These are phyloP conservation scores for Ataeniobius toweri DNA, from an alignment of 2,797 vertebrate genomes.

Conservation along the genomic window DNA sequence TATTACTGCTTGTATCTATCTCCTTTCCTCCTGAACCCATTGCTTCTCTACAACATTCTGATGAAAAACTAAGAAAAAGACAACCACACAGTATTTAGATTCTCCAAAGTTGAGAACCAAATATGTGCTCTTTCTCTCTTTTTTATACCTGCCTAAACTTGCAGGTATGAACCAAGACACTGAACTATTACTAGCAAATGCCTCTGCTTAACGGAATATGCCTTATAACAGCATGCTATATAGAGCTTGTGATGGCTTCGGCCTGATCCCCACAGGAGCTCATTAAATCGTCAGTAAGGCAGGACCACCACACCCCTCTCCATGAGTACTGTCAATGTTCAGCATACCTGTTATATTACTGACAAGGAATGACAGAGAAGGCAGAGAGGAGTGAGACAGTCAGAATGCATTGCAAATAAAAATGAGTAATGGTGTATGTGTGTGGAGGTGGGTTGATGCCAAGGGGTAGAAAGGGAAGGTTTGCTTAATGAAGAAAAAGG, in stretches of 20 bases:
- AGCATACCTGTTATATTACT: conserved; percentile 37
- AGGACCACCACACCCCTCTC: conserved; percentile 65
- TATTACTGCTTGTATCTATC: not conserved
- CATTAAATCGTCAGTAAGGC: conserved; percentile 78
- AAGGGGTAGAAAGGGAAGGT: conserved; percentile 20
- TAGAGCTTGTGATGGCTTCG: conserved; percentile 63
- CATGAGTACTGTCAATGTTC: conserved; percentile 32
- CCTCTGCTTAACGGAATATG: conserved; percentile 66
- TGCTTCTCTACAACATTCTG: conserved; percentile 20
- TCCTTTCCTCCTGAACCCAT: not conserved
- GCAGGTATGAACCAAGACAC: conserved; percentile 38
- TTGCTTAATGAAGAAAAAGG: conserved; percentile 27
- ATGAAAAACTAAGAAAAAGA: conserved; percentile 44
- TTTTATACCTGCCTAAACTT: conserved; percentile 16
- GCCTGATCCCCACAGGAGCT: conserved; percentile 78
- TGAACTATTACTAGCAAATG: conserved; percentile 57
- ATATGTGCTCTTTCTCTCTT: conserved; percentile 23
- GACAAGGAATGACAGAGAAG: conserved; percentile 29
- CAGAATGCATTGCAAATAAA: conserved; percentile 48
- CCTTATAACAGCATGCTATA: conserved; percentile 33
- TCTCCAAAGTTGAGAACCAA: not conserved
- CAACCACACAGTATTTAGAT: not conserved
- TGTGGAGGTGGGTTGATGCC: conserved; percentile 37
- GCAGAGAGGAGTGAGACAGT: conserved; percentile 30
- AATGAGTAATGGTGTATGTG: conserved; percentile 32